Evolutionary conservation across 2,113 vertebrate species (phyloP).

Genomic region (Cichladusa arquata): DNA sequence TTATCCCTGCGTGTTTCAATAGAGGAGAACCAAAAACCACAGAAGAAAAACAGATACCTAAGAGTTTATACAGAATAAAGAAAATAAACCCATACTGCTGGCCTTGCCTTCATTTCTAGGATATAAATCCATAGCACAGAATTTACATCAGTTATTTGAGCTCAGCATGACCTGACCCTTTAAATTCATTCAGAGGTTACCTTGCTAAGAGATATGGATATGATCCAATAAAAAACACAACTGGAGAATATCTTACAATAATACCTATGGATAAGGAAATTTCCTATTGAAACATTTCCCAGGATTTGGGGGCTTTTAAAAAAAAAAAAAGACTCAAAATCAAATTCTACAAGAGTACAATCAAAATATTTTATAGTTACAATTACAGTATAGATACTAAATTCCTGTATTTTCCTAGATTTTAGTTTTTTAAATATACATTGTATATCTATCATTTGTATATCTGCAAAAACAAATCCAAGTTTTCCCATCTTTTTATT

Average conservation of each 20-base stretch:
- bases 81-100: neutral
- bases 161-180: neutral
- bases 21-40: neutral
- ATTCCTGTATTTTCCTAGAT: neutral
- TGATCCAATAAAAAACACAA: neutral
- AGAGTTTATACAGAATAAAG: neutral
- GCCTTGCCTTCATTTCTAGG: neutral
- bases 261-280: neutral
- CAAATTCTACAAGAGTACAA: neutral
- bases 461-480: neutral
- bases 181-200: neutral
- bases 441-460: neutral
- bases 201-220: neutral
- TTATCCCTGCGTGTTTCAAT: constrained; percentile 19
- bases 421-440: fast-evolving
- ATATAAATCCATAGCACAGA: neutral
- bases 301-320: neutral
- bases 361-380: neutral
- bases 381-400: neutral
- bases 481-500: neutral
- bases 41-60: neutral
- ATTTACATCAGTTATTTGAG: neutral
- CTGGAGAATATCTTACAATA: neutral
- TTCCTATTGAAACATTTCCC: neutral
- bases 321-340: neutral